Percentiles rank a stretch among this genome's conserved stretches.
phyloP scores from a whole-genome alignment of 92 coral and sea anemone species.

The Epizoanthus illoricatus region DNA sequence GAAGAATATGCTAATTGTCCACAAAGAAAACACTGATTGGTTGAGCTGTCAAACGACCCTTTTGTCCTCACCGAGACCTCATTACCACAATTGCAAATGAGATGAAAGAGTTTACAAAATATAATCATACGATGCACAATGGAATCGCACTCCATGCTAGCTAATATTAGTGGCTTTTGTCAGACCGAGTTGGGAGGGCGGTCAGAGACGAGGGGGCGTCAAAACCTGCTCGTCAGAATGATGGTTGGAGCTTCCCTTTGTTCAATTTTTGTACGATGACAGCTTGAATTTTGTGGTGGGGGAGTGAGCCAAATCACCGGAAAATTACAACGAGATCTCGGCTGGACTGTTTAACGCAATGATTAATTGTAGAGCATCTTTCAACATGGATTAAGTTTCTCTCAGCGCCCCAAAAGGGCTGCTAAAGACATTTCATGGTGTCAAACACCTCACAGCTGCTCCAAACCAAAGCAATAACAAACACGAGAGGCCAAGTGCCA shows the following conservation, averaged over 20 bases:
- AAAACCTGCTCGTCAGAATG: conserved; percentile 46
- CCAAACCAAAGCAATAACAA: conserved; percentile 37
- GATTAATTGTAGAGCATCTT: conserved; percentile 14
- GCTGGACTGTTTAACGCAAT: conserved; percentile 24
- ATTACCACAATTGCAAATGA: conserved; percentile 99
- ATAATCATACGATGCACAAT: conserved; percentile 79
- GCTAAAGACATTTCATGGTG: conserved; percentile 37
- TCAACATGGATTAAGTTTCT: conserved; percentile 36
- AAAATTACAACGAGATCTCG: conserved; percentile 11
- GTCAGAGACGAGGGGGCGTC: conserved; percentile 66
- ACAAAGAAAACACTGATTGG: conserved; percentile 60
- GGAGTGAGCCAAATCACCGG: conserved; percentile 36
- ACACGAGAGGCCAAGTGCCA: conserved; percentile 34
- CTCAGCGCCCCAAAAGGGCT: conserved; percentile 32
- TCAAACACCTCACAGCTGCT: conserved; percentile 42
- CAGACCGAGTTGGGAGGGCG: conserved; percentile 63
- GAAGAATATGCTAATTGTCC: conserved; percentile 93
- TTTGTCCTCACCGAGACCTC: conserved; percentile 84
- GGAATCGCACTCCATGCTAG: conserved; percentile 61
- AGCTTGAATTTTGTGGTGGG: conserved; percentile 50
- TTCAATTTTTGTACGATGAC: conserved; percentile 50
- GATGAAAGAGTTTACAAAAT: conserved; percentile 84
- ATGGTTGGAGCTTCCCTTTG: conserved; percentile 46
- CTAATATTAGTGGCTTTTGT: conserved; percentile 77
- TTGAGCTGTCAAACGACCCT: conserved; percentile 66